Conservation (phyloP, 2,113 vertebrate species). For the Recurvirostra avosetta region DNA sequence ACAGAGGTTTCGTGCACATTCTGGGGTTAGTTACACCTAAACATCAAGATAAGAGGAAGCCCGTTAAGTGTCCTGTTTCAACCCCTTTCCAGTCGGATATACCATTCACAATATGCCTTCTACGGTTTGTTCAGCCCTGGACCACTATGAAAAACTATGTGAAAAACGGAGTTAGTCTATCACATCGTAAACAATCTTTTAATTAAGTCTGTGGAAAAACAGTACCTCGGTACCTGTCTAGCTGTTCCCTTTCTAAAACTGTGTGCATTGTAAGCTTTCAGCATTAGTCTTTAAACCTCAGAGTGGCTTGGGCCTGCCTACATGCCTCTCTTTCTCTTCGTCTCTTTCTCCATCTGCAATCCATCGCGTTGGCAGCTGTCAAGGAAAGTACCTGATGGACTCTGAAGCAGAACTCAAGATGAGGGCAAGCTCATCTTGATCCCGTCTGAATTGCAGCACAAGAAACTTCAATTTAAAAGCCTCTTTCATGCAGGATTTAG, state of each 20-base stretch:
- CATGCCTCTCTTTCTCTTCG: not conserved
- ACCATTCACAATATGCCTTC: not conserved
- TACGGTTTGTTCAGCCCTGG: not conserved
- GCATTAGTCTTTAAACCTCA: not conserved
- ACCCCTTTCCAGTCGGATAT: not conserved
- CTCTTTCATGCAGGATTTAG: not conserved
- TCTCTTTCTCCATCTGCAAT: not conserved
- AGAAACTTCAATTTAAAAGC: not conserved
- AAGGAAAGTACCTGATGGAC: not conserved
- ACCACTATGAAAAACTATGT: not conserved
- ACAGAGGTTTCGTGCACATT: not conserved
- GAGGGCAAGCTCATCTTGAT: not conserved
- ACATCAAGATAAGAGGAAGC: not conserved
- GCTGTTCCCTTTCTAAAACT: not conserved
- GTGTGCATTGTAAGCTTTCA: not conserved
- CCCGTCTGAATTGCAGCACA: not conserved
- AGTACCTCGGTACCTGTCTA: not conserved
- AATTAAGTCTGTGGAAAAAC: not conserved
- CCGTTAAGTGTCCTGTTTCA: not conserved
- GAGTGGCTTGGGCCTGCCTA: not conserved
- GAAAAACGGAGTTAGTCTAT: not conserved
- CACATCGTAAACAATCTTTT: not conserved
- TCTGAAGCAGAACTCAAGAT: not conserved
- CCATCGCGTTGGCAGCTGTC: not conserved
- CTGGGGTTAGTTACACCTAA: not conserved